These are phyloP conservation scores for Xylophagus ater DNA, from an alignment of 2,888 invertebrate genomes.

Conservation along the genomic window DNA sequence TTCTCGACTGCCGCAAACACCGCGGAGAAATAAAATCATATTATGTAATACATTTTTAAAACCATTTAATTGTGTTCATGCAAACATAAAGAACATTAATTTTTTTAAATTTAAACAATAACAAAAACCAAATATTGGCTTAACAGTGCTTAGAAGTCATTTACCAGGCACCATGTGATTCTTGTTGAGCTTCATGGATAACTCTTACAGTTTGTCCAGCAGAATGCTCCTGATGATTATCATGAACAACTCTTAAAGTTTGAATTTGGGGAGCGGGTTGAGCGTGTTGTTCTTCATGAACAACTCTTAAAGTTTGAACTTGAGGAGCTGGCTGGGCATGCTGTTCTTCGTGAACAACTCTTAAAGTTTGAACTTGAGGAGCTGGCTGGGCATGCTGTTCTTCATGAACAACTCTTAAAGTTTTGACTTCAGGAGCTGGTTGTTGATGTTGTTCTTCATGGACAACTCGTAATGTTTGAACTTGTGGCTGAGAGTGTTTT, in stretches of 20 bases:
- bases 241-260: too few species aligned
- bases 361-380: slow-evolving; percentile 3
- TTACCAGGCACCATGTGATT: slow-evolving; percentile 1
- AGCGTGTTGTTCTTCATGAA: too few species aligned
- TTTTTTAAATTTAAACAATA: slow-evolving; percentile 8
- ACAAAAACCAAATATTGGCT: slow-evolving; percentile 4
- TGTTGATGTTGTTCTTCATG: not conserved
- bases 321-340: too few species aligned
- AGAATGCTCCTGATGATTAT: slow-evolving; percentile 1
- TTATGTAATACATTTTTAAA: too few species aligned
- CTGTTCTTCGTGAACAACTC: too few species aligned
- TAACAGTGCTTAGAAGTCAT: not conserved
- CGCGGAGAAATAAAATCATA: too few species aligned
- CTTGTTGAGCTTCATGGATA: slow-evolving; percentile 8
- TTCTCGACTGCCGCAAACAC: too few species aligned
- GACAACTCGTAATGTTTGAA: not conserved
- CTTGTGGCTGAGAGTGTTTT: too few species aligned
- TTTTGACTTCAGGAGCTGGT: not conserved
- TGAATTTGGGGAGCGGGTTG: too few species aligned
- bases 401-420: not conserved
- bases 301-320: too few species aligned
- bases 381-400: slow-evolving; percentile 1
- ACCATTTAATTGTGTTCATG: slow-evolving; percentile 1
- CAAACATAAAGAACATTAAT: too few species aligned
- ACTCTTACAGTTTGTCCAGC: slow-evolving; percentile 7